These are phyloP conservation scores for Crotophaga sulcirostris DNA, from an alignment of 2,113 vertebrate genomes.

Conservation along the genomic window DNA sequence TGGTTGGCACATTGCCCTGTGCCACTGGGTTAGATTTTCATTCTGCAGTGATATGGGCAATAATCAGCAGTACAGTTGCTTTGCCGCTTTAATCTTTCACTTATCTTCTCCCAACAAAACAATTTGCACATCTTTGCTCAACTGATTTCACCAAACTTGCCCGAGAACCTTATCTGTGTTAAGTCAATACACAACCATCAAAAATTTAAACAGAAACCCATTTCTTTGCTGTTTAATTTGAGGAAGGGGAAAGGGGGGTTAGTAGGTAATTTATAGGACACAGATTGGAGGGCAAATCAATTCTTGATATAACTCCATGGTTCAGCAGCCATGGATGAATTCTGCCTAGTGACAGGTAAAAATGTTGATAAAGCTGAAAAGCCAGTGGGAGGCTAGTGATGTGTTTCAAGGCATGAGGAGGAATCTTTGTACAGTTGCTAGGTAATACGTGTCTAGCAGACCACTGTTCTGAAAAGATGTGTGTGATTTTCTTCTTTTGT, in stretches of 20 bases:
- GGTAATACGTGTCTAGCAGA: neutral
- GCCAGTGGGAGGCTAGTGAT: neutral
- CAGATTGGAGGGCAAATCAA: neutral
- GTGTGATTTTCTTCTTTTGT: neutral
- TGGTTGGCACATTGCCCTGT: neutral
- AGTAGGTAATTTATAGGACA: constrained; percentile 1
- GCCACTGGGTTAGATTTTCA: neutral
- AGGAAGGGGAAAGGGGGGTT: neutral
- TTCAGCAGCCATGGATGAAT: neutral
- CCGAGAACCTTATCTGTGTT: neutral
- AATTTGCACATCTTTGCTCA: constrained; percentile 12
- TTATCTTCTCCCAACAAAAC: constrained; percentile 21
- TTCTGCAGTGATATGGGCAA: neutral
- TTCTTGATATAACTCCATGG: neutral
- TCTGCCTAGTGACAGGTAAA: neutral
- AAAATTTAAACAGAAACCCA: constrained; percentile 14
- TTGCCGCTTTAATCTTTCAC: neutral
- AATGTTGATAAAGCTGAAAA: constrained; percentile 3
- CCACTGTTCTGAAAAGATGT: neutral
- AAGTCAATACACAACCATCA: neutral
- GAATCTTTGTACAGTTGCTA: neutral
- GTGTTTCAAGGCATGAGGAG: neutral
- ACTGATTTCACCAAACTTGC: constrained; percentile 2
- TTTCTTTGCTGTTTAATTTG: constrained; percentile 6
- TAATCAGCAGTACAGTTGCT: neutral